Evolutionary conservation across 92 coral and sea anemone genomes (phyloP).

Genomic region (Epizoanthus illoricatus): DNA sequence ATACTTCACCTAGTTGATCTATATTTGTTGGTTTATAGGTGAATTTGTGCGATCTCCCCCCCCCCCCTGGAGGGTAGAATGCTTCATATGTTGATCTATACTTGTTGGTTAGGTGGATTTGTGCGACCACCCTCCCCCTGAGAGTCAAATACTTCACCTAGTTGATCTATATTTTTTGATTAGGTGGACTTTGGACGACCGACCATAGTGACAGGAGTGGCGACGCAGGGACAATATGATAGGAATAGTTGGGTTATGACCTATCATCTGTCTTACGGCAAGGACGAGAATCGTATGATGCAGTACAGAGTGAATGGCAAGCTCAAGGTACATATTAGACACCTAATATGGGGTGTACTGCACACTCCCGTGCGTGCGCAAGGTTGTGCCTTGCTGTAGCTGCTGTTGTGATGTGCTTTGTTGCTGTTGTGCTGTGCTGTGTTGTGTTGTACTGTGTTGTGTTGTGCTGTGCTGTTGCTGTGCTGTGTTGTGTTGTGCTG

Average conservation of each 20-base stretch:
- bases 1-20: neutral
- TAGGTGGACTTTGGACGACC: slow-evolving; percentile 31
- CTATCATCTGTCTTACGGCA: slow-evolving; percentile 28
- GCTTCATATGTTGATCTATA: too few species aligned
- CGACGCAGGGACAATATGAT: slow-evolving; percentile 26
- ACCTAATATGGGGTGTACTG: too few species aligned
- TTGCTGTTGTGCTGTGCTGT: too few species aligned
- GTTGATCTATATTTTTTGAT: neutral
- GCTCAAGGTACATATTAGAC: neutral
- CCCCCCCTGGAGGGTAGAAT: too few species aligned
- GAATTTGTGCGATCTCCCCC: too few species aligned
- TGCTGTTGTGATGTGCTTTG: too few species aligned
- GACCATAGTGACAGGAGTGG: slow-evolving; percentile 17
- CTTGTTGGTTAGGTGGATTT: slow-evolving; percentile 10
- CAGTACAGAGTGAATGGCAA: slow-evolving; percentile 25
- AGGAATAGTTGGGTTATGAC: neutral
- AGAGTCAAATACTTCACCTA: too few species aligned
- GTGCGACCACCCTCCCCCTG: slow-evolving; percentile 1
- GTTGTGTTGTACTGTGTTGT: too few species aligned
- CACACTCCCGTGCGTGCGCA: too few species aligned
- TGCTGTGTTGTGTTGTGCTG: too few species aligned
- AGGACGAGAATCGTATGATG: slow-evolving; percentile 17
- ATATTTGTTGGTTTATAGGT: neutral
- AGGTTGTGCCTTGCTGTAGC: too few species aligned
- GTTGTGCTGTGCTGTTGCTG: too few species aligned